Conservation (phyloP, 2,888 invertebrate species). For the Rotaria macrura region DNA sequence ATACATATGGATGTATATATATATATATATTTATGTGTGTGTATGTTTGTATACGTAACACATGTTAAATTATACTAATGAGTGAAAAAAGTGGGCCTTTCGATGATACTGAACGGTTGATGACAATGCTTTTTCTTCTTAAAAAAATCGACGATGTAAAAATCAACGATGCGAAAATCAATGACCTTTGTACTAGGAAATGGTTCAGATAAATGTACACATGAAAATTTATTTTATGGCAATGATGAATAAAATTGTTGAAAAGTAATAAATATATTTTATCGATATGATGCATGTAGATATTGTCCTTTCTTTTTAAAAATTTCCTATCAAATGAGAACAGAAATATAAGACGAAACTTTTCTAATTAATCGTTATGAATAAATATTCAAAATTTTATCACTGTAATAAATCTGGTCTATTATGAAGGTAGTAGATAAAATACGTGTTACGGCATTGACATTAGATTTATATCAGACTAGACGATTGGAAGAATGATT, state of each 20-base stretch:
- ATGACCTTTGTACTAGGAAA: not conserved
- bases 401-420: not conserved
- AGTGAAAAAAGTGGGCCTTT: not conserved
- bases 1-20: not conserved
- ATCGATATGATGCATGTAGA: not conserved
- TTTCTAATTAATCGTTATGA: not conserved
- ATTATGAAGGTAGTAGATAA: not conserved
- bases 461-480: not conserved
- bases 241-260: not conserved
- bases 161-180: not conserved
- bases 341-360: not conserved
- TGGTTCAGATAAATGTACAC: not conserved
- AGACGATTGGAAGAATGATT: not conserved
- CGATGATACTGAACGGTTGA: not conserved
- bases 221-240: not conserved
- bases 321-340: not conserved
- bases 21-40: too few relatives aligned
- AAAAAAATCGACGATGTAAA: not conserved
- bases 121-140: not conserved
- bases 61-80: not conserved
- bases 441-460: not conserved
- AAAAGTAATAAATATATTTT: not conserved
- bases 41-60: too few relatives aligned
- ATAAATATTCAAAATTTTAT: not conserved
- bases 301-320: not conserved